Evolutionary conservation across 2,797 vertebrate genomes (phyloP).

Genomic region (Coccyzus lansbergi): DNA sequence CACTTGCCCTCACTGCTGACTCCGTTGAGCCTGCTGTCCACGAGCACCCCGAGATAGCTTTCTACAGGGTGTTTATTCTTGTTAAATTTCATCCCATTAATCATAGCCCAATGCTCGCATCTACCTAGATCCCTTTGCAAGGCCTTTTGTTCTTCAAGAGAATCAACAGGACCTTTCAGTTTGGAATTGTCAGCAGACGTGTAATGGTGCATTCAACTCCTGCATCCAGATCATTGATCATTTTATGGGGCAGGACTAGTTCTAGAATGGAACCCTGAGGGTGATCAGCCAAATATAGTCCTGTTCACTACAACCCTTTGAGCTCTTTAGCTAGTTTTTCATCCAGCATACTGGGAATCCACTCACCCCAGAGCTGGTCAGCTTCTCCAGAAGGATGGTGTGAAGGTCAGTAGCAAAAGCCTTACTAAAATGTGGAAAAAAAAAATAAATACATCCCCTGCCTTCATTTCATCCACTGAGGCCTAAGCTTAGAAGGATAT

Average conservation of each 20-base stretch:
- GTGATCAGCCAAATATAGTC: not conserved
- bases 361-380: not conserved
- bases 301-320: not conserved
- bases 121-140: not conserved
- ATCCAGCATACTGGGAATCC: accelerated
- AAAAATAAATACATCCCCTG: accelerated
- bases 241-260: accelerated
- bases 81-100: not conserved
- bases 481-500: not conserved
- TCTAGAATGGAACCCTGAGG: not conserved
- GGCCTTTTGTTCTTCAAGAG: not conserved
- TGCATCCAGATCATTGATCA: not conserved
- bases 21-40: too few species aligned
- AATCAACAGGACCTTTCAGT: not conserved
- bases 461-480: not conserved
- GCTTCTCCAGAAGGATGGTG: not conserved
- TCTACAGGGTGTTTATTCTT: not conserved
- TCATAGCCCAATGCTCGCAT: not conserved
- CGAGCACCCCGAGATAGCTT: not conserved
- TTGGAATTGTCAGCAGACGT: not conserved
- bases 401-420: not conserved
- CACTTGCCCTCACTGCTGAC: not conserved
- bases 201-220: not conserved
- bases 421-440: not conserved
- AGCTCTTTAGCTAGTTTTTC: not conserved